phyloP scores from a whole-genome alignment of 1,140 invertebrate genomes.

The Rhagoletis zephyria region DNA sequence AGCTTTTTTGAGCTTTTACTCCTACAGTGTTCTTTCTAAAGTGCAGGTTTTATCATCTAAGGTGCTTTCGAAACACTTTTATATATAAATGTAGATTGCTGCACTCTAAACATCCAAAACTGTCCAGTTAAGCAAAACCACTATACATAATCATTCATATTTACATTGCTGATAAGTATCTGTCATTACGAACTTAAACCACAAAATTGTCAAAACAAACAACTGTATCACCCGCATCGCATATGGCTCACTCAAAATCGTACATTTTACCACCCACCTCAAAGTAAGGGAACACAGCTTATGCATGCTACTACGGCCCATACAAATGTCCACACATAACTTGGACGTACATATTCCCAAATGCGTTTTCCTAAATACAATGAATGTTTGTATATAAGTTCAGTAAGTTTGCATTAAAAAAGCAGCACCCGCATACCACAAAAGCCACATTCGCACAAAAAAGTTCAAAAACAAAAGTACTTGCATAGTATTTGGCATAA shows the following conservation, averaged over 20 bases:
- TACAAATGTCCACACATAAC: background rate
- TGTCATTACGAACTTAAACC: background rate
- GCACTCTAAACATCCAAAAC: too few species aligned
- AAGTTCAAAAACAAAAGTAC: background rate
- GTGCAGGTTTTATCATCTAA: too few species aligned
- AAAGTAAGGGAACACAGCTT: background rate
- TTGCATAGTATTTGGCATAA: too few species aligned
- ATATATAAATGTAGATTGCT: too few species aligned
- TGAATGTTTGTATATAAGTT: too few species aligned
- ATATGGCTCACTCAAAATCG: too few species aligned
- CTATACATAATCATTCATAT: background rate
- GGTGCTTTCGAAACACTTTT: too few species aligned
- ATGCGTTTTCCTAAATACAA: background rate
- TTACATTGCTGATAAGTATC: background rate
- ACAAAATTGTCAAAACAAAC: background rate
- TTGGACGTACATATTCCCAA: background rate
- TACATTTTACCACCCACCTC: background rate
- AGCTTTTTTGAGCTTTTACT: too few species aligned
- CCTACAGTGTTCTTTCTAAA: too few species aligned
- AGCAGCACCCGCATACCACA: slow-evolving; percentile 17
- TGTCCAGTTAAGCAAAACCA: background rate
- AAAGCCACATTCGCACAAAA: background rate
- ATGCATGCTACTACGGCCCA: background rate
- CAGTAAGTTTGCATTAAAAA: background rate
- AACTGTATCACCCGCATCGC: slow-evolving; percentile 3